These are phyloP conservation scores for Micrasema longulum DNA, from an alignment of 1,140 invertebrate species.

Conservation along the genomic window DNA sequence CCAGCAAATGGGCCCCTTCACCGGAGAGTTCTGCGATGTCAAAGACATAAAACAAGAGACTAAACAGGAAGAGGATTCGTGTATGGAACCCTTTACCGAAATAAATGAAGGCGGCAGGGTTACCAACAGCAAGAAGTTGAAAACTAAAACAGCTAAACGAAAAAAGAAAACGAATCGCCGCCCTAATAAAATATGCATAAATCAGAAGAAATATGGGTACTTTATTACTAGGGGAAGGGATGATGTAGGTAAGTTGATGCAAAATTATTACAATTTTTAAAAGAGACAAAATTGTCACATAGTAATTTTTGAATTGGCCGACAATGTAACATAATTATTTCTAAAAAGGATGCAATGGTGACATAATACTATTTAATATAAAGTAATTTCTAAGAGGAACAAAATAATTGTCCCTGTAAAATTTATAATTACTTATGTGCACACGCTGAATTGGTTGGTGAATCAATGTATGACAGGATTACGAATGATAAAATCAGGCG, in stretches of 20 bases:
- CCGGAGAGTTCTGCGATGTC: neutral
- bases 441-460: no score
- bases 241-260: conserved; percentile 27
- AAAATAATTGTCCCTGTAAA: no score
- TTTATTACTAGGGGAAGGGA: conserved; percentile 27
- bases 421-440: no score
- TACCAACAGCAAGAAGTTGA: conserved; percentile 19
- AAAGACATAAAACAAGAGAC: conserved; percentile 20
- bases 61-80: conserved; percentile 4
- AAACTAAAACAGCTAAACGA: conserved; percentile 1
- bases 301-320: no score
- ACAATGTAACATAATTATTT: no score
- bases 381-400: no score
- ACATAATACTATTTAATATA: no score
- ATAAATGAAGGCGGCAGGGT: conserved; percentile 10
- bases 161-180: neutral
- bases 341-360: no score
- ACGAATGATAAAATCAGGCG: no score
- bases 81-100: conserved; percentile 11
- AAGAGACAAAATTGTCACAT: neutral
- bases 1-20: neutral
- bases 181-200: conserved; percentile 28
- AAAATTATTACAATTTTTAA: neutral
- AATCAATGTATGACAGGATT: no score
- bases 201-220: conserved; percentile 36